These are phyloP conservation scores for Phallusia fumigata DNA, from an alignment of 23 tunicate genomes.

Conservation along the genomic window DNA sequence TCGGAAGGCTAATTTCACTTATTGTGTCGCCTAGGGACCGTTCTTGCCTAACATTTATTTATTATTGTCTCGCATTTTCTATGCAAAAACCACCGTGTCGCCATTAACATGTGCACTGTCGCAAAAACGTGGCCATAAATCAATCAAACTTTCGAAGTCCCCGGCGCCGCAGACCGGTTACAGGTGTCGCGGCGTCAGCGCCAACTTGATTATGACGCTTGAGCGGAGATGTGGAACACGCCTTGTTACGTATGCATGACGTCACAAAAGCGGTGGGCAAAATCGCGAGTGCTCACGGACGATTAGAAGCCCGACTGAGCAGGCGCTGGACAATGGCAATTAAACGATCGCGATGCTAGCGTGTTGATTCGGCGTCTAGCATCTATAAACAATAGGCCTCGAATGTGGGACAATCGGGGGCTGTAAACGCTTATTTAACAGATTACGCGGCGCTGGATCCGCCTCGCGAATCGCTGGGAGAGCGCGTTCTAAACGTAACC, in stretches of 20 bases:
- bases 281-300: no score
- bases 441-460: neutral
- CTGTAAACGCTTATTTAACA: constrained; percentile 3
- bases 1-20: no score
- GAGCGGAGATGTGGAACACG: neutral
- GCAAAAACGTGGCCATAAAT: no score
- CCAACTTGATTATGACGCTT: constrained; percentile 4
- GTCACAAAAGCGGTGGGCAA: neutral
- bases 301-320: constrained; percentile 5
- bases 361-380: constrained; percentile 8
- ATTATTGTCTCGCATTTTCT: no score
- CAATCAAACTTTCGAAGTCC: no score
- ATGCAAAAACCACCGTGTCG: no score
- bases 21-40: no score
- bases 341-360: neutral
- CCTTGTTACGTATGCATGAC: constrained; percentile 7
- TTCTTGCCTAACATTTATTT: no score
- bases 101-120: no score
- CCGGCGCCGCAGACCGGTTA: neutral
- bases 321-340: neutral
- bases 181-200: neutral
- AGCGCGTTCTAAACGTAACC: neutral
- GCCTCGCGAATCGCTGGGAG: neutral
- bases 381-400: constrained; percentile 12
- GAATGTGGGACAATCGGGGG: constrained; percentile 14